Evolutionary conservation across 2,113 vertebrate genomes (phyloP).

Genomic region (Odontophorus gujanensis): DNA sequence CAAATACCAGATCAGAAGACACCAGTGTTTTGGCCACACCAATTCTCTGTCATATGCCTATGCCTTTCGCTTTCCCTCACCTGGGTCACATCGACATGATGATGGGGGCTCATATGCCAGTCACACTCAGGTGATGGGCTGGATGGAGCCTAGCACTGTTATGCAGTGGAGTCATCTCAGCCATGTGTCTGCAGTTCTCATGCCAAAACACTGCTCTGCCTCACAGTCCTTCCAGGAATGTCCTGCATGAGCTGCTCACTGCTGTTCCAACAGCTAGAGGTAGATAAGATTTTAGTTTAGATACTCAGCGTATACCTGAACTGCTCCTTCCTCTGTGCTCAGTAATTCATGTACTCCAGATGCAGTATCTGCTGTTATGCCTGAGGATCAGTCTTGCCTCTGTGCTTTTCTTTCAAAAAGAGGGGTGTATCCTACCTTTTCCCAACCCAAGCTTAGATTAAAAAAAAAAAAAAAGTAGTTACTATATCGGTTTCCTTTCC

Average conservation of each 20-base stretch:
- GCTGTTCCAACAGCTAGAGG: not conserved
- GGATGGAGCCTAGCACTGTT: not conserved
- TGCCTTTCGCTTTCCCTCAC: not conserved
- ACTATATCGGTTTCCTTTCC: not conserved
- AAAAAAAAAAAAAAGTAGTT: not conserved
- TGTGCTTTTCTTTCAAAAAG: not conserved
- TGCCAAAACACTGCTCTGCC: not conserved
- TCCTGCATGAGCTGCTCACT: accelerated
- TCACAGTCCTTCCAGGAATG: not conserved
- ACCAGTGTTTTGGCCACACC: not conserved
- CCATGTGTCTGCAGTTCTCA: accelerated
- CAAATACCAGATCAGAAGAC: not conserved
- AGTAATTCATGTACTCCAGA: not conserved
- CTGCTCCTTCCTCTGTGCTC: not conserved
- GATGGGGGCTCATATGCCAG: accelerated
- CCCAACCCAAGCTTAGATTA: not conserved
- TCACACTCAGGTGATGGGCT: accelerated
- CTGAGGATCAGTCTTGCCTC: not conserved
- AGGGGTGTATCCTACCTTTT: not conserved
- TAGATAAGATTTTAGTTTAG: constrained; percentile 34
- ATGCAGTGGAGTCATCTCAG: not conserved
- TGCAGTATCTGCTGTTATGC: not conserved
- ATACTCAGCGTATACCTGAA: not conserved
- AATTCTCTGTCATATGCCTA: accelerated
- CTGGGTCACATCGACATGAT: not conserved